phyloP scores from a whole-genome alignment of 1,140 invertebrate species.

The Propsilocerus akamusi region DNA sequence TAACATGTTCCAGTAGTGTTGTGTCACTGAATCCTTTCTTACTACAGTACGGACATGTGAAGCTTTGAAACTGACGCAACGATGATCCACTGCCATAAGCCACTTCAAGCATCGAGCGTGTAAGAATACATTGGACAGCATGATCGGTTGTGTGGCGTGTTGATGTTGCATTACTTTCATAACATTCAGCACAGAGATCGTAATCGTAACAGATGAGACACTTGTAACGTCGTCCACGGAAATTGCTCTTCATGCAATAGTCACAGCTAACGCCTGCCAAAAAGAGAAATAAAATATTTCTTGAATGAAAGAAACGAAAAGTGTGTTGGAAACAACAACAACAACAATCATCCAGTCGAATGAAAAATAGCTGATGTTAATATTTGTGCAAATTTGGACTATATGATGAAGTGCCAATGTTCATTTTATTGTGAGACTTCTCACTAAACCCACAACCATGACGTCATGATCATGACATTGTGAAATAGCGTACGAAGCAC shows the following conservation, averaged over 20 bases:
- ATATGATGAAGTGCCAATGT: no score
- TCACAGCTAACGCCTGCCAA: conserved; percentile 91
- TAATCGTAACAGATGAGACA: conserved; percentile 98
- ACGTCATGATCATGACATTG: no score
- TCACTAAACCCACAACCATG: no score
- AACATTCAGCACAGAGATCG: conserved; percentile 92
- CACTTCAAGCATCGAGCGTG: conserved; percentile 88
- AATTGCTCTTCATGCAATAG: conserved; percentile 96
- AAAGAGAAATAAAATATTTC: conserved; percentile 8
- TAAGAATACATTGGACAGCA: conserved; percentile 97
- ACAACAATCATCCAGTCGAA: no score
- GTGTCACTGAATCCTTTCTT: conserved; percentile 89
- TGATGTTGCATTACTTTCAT: conserved; percentile 83
- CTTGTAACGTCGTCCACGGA: conserved; percentile 91
- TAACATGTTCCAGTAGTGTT: conserved; percentile 81
- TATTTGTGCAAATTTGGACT: no score
- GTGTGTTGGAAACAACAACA: no score
- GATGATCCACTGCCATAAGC: conserved; percentile 72
- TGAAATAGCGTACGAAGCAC: no score
- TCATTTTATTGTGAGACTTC: no score
- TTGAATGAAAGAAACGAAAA: no score
- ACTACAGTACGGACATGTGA: conserved; percentile 92
- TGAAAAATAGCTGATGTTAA: no score
- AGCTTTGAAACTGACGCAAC: conserved; percentile 82
- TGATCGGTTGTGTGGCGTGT: conserved; percentile 87